Percentiles rank a stretch among this genome's conserved stretches.
Conservation (phyloP, 92 coral and sea anemone genomes). For the Actinernus sp. region DNA sequence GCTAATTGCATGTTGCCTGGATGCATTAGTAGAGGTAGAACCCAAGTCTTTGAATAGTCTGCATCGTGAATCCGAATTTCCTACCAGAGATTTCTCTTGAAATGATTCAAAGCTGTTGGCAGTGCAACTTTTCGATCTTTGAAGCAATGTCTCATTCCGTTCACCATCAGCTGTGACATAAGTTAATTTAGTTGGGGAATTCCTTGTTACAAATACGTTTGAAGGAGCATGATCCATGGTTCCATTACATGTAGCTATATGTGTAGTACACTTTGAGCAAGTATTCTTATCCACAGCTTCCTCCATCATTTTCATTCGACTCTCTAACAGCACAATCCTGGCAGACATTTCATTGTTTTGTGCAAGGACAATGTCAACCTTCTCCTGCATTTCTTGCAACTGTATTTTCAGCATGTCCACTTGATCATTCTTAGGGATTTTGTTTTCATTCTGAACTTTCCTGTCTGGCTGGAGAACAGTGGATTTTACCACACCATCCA, state of each 20-base stretch:
- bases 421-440: not conserved
- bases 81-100: no score
- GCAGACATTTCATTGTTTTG: slow-evolving; percentile 89
- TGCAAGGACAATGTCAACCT: slow-evolving; percentile 53
- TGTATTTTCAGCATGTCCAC: slow-evolving; percentile 25
- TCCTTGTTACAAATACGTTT: no score
- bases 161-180: no score
- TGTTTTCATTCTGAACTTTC: not conserved
- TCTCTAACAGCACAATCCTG: slow-evolving; percentile 87
- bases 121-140: no score
- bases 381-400: slow-evolving; percentile 64
- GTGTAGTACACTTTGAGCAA: slow-evolving; percentile 18
- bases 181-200: no score
- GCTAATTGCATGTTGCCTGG: no score
- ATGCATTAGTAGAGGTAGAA: no score
- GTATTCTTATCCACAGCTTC: slow-evolving; percentile 49
- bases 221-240: slow-evolving; percentile 5
- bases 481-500: not conserved
- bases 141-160: no score
- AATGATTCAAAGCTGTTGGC: no score
- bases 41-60: no score
- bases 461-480: not conserved
- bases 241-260: not conserved
- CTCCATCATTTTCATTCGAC: slow-evolving; percentile 78
- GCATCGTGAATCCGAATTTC: no score